Conservation (phyloP, 2,797 vertebrate genomes). For the Alcedo quadribrachys region DNA sequence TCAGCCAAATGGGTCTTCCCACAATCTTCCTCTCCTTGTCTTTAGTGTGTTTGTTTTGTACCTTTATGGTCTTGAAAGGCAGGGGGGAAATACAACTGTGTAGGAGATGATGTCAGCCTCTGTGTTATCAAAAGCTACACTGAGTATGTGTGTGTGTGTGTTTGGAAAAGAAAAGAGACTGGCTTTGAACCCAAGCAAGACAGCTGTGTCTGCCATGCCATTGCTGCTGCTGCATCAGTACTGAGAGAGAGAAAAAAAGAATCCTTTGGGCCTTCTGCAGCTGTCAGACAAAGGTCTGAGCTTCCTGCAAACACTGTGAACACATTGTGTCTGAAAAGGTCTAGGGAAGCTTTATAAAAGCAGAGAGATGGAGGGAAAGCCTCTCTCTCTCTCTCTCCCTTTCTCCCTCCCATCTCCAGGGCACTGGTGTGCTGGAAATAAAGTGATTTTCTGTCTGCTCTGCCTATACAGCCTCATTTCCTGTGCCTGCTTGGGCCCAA, state of each 20-base stretch:
- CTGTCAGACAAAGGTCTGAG: constrained; percentile 42
- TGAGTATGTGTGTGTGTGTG: background rate
- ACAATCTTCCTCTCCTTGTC: too few relatives aligned
- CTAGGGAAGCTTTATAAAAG: constrained; percentile 28
- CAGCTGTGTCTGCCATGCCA: constrained; percentile 44
- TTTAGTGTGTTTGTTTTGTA: constrained; percentile 8
- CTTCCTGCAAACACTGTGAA: constrained; percentile 45
- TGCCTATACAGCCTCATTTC: background rate
- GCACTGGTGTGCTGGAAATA: background rate
- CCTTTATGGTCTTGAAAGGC: constrained; percentile 1
- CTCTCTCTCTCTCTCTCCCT: background rate
- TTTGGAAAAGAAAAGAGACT: constrained; percentile 20
- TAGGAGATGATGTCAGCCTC: constrained; percentile 68
- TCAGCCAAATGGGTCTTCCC: too few relatives aligned
- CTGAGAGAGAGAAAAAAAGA: background rate
- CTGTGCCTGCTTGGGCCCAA: background rate
- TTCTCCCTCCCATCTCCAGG: background rate
- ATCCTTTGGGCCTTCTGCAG: constrained; percentile 50
- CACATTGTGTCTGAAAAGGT: background rate
- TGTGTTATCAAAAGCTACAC: constrained; percentile 47
- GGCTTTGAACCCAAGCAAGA: constrained; percentile 37
- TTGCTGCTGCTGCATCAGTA: constrained; percentile 40
- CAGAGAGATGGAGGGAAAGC: background rate
- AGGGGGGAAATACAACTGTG: constrained; percentile 37
- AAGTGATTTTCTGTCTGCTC: constrained; percentile 16